Evolutionary conservation across 1,140 invertebrate genomes (phyloP).

Genomic region (Trichonephila clavata): DNA sequence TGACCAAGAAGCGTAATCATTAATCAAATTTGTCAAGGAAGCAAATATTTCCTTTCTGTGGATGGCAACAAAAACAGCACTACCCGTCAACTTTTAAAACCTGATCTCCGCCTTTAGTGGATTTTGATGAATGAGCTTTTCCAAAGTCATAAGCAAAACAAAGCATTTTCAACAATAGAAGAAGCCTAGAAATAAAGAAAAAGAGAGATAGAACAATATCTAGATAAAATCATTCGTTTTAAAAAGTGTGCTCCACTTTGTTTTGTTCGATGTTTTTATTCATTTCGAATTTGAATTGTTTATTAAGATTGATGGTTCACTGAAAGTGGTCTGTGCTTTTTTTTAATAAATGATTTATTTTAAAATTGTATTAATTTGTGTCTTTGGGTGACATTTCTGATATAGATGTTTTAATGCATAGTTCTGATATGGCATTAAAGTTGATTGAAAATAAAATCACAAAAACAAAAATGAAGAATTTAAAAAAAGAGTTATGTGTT

Average conservation of each 20-base stretch:
- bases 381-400: too few species aligned
- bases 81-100: conserved; percentile 34
- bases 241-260: conserved; percentile 2
- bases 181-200: neutral
- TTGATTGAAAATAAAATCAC: too few species aligned
- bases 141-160: neutral
- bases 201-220: neutral
- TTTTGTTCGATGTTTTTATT: conserved; percentile 13
- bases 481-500: too few species aligned
- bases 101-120: neutral
- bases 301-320: conserved; percentile 36
- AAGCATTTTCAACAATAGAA: neutral
- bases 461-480: too few species aligned
- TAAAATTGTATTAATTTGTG: neutral
- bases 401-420: too few species aligned
- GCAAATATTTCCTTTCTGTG: conserved; percentile 30
- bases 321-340: neutral
- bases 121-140: conserved; percentile 27
- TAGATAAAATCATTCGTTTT: conserved; percentile 18
- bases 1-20: conserved; percentile 1
- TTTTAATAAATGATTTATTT: neutral
- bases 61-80: conserved; percentile 37
- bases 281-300: neutral
- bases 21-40: conserved; percentile 44
- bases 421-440: too few species aligned